Percentiles rank a stretch among this genome's conserved stretches.
These are phyloP conservation scores for Mechanitis messenoides DNA, from an alignment of 2,888 invertebrate genomes.

Conservation along the genomic window DNA sequence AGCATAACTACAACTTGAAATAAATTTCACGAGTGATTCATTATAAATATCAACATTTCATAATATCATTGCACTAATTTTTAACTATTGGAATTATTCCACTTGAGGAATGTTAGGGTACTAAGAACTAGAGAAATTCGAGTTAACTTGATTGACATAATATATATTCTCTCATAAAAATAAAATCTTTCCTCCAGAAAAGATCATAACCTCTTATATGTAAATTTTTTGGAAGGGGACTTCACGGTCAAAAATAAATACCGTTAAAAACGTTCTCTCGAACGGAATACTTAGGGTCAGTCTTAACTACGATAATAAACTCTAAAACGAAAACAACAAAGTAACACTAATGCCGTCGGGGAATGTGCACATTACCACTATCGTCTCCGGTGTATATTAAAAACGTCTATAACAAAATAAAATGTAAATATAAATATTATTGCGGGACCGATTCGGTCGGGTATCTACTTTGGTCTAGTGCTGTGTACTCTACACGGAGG, in stretches of 20 bases:
- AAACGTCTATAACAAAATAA: constrained; percentile 62
- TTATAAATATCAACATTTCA: constrained; percentile 36
- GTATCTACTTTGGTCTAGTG: constrained; percentile 71
- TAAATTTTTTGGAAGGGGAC: constrained; percentile 18
- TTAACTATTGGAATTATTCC: constrained; percentile 63
- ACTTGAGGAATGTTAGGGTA: constrained; percentile 64
- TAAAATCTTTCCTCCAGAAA: constrained; percentile 7
- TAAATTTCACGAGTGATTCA: constrained; percentile 18
- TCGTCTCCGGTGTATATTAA: constrained; percentile 63
- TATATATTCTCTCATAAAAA: constrained; percentile 14
- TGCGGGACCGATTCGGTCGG: constrained; percentile 75
- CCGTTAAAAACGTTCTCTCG: constrained; percentile 22
- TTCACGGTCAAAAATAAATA: constrained; percentile 21
- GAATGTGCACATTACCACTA: constrained; percentile 72
- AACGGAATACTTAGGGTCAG: constrained; percentile 67
- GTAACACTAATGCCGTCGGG: constrained; percentile 66
- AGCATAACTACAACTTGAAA: constrained; percentile 18
- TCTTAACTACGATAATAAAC: constrained; percentile 72
- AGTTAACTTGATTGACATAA: constrained; percentile 48
- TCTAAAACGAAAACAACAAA: constrained; percentile 72
- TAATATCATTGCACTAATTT: constrained; percentile 71
- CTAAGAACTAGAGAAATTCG: constrained; percentile 69
- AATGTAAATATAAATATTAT: constrained; percentile 66
- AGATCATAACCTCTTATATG: constrained; percentile 11
- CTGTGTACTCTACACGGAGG: constrained; percentile 38